Base-by-base conservation (phyloP, 2,113 vertebrate species). In the Pogona vitticeps region DNA sequence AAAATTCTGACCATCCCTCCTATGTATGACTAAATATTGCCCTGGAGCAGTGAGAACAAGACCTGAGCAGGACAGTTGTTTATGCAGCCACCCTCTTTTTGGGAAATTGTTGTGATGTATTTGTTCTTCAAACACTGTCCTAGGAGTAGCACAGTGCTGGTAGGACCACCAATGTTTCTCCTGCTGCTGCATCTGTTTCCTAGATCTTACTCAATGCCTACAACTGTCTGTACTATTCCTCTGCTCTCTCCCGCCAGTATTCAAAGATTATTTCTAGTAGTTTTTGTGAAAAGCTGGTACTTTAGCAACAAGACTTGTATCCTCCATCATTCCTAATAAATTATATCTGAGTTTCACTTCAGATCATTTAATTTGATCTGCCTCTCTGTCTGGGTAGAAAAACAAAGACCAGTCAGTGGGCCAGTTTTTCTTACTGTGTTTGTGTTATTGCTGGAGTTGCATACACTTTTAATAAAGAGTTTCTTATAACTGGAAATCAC, bases 391-490 rank as follows among this genome's bases (percentile, higher is more conserved):
- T n/a, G 46, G 23, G 65, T 8, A n/a, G 20, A 6, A 38, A 73
- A 38, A 38, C 8, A 56, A n/a, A 46, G 20, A 78, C 40, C n/a
- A 67, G 18, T 42, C 23, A 58, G 31, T 7, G 36, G 52, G 23
- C 23, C 20, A 46, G n/a, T 33, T 71, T 58, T n/a, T 6, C 9
- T 10, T 10, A 26, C 26, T 83, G 17, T 40, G 23, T 26, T 84
- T 84, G 9, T 12, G 63, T 46, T 33, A 18, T 40, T 42, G 14
- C 68, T 28, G 52, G 61, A 77, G 77, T 38, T 56, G 42, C 17
- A 15, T 59, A 28, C 23, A 18, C 70, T 81, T 75, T 91, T 90
- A 89, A 82, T 84, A 86, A 92, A 91, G 90, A 93, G 91, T 89
- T 70, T 86, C 71, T 83, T 7, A 0, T 80, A 86, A 83, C 13